phyloP scores from a whole-genome alignment of 2,113 vertebrate species.

The Regulus satrapa region DNA sequence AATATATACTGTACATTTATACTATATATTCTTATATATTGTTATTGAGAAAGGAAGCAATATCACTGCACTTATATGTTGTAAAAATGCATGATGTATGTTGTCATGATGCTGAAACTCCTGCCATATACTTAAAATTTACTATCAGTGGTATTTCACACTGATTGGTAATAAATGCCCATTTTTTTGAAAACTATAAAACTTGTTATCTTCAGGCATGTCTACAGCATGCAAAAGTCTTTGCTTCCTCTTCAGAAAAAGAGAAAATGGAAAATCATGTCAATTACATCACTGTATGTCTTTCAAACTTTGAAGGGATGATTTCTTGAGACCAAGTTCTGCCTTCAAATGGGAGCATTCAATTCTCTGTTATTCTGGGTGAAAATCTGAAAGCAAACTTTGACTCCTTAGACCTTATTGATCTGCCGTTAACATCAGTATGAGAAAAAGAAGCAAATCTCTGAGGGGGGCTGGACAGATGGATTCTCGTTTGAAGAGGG shows the following conservation, averaged over 20 bases:
- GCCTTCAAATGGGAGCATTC: neutral
- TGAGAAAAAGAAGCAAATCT: neutral
- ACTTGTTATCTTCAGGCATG: neutral
- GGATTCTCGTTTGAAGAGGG: neutral
- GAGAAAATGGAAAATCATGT: neutral
- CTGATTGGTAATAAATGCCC: slow-evolving; percentile 53
- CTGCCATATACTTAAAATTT: slow-evolving; percentile 17
- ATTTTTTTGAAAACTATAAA: slow-evolving; percentile 1
- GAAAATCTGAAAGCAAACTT: neutral
- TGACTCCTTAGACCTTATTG: neutral
- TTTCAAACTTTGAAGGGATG: neutral
- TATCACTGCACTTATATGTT: slow-evolving; percentile 28
- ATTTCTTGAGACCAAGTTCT: neutral
- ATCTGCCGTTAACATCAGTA: neutral
- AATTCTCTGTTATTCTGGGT: neutral
- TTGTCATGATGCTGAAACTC: neutral
- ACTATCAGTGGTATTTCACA: slow-evolving; percentile 6
- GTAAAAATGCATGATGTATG: slow-evolving; percentile 44
- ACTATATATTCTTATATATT: slow-evolving; percentile 43
- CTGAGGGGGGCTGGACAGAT: neutral
- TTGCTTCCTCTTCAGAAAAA: neutral
- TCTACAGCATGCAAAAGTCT: neutral
- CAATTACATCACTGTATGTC: neutral
- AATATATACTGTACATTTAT: slow-evolving; percentile 53
- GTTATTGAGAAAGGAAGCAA: slow-evolving; percentile 38